phyloP scores from a whole-genome alignment of 2,113 vertebrate genomes.

The Ctenomys sociabilis region DNA sequence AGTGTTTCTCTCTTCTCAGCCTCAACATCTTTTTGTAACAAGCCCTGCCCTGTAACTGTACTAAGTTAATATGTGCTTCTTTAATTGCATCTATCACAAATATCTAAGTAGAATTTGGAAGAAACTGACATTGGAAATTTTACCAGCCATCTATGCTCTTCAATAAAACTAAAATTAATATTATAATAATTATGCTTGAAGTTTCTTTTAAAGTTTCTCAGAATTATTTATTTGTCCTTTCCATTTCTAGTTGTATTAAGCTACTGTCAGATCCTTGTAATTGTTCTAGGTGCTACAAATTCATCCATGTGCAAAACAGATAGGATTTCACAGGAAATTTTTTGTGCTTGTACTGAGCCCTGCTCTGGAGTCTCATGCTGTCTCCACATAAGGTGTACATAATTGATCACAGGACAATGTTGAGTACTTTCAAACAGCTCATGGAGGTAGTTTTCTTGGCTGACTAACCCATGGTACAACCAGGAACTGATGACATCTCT shows the following conservation, averaged over 20 bases:
- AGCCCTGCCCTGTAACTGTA: not conserved
- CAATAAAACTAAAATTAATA: not conserved
- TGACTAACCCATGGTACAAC: not conserved
- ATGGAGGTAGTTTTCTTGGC: not conserved
- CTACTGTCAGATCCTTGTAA: not conserved
- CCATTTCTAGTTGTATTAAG: not conserved
- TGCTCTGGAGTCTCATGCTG: not conserved
- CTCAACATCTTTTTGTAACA: not conserved
- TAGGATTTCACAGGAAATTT: not conserved
- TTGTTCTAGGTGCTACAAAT: not conserved
- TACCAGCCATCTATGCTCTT: not conserved
- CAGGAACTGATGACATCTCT: not conserved
- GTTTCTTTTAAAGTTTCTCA: not conserved
- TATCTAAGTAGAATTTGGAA: not conserved
- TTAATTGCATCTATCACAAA: not conserved
- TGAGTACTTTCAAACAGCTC: not conserved
- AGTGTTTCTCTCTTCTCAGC: not conserved
- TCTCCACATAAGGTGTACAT: not conserved
- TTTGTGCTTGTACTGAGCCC: not conserved
- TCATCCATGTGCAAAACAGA: not conserved
- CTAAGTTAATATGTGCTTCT: not conserved
- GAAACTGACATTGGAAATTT: not conserved
- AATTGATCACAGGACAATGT: not conserved
- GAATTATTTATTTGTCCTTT: not conserved
- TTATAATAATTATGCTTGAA: not conserved